phyloP scores from a whole-genome alignment of 2,888 invertebrate species.

The Caenorhabditis sp. region DNA sequence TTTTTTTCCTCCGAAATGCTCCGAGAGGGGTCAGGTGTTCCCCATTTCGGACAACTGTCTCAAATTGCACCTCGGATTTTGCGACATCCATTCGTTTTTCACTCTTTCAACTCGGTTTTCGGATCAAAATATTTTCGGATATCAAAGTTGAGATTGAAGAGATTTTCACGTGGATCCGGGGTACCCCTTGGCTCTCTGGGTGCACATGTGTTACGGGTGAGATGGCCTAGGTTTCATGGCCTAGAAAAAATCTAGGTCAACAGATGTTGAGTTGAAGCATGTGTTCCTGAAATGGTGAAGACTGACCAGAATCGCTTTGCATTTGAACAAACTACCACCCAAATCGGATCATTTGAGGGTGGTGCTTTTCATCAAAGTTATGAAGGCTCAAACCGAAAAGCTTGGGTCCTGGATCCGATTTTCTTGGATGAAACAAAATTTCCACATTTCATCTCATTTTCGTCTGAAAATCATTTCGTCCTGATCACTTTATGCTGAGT shows the following conservation, averaged over 20 bases:
- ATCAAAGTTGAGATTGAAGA: constrained; percentile 21
- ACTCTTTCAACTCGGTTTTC: not conserved
- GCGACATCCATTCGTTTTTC: not conserved
- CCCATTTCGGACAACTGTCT: constrained; percentile 1
- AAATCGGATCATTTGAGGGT: too few species aligned
- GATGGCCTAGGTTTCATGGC: not conserved
- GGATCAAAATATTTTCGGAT: constrained; percentile 28
- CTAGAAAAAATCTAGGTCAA: not conserved
- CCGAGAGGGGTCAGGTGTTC: constrained; percentile 25
- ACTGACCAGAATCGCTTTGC: too few species aligned
- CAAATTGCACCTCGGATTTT: not conserved
- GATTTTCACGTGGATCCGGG: constrained; percentile 4
- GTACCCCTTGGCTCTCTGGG: not conserved
- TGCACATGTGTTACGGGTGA: not conserved
- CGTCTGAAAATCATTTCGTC: too few species aligned
- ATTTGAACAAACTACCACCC: too few species aligned
- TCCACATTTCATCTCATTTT: too few species aligned
- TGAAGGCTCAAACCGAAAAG: too few species aligned
- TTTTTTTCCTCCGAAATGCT: constrained; percentile 2
- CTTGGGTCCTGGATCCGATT: too few species aligned
- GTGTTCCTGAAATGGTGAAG: not conserved
- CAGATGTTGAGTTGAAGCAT: not conserved
- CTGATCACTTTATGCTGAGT: too few species aligned
- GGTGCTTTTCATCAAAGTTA: too few species aligned
- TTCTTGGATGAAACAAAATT: too few species aligned